Percentiles rank a stretch among this genome's conserved stretches.
phyloP scores from a whole-genome alignment of 1,140 invertebrate genomes.

The Drosophila kohkoa region DNA sequence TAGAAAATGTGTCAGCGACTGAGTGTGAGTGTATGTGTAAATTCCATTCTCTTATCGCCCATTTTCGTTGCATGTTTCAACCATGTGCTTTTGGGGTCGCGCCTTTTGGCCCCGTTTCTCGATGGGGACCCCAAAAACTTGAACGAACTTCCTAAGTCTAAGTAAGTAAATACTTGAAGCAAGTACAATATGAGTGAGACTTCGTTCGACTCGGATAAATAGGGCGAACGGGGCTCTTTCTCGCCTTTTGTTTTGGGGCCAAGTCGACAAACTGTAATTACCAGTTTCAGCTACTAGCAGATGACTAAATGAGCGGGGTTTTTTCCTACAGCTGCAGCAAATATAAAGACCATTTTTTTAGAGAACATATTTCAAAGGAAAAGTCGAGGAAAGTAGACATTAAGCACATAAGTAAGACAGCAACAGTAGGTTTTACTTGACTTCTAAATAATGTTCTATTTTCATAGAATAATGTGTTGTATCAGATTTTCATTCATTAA shows the following conservation, averaged over 20 bases:
- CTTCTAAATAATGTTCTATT: not conserved
- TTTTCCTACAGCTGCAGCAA: too few relatives aligned
- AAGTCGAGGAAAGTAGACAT: too few relatives aligned
- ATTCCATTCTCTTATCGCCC: constrained; percentile 37
- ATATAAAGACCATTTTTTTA: too few relatives aligned
- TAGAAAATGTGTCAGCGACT: not conserved
- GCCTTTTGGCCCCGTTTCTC: constrained; percentile 59
- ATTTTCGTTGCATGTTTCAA: constrained; percentile 64
- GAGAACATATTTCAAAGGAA: too few relatives aligned
- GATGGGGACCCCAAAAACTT: constrained; percentile 34
- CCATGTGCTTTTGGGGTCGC: constrained; percentile 57
- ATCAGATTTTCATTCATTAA: too few relatives aligned
- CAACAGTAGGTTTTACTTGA: not conserved
- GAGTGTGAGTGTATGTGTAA: not conserved
- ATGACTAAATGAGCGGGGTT: not conserved
- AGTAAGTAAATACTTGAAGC: constrained; percentile 7
- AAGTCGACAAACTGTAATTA: not conserved
- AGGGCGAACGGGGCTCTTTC: constrained; percentile 1
- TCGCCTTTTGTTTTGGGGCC: not conserved
- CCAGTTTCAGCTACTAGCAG: not conserved
- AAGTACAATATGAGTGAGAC: not conserved
- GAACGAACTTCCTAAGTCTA: constrained; percentile 33
- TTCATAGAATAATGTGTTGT: too few relatives aligned
- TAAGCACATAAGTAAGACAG: too few relatives aligned
- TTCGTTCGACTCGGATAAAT: constrained; percentile 12